Evolutionary conservation across 1,140 invertebrate species (phyloP), one percentile per base, ranked within the genome.

Genomic region (Solenopsis invicta): DNA sequence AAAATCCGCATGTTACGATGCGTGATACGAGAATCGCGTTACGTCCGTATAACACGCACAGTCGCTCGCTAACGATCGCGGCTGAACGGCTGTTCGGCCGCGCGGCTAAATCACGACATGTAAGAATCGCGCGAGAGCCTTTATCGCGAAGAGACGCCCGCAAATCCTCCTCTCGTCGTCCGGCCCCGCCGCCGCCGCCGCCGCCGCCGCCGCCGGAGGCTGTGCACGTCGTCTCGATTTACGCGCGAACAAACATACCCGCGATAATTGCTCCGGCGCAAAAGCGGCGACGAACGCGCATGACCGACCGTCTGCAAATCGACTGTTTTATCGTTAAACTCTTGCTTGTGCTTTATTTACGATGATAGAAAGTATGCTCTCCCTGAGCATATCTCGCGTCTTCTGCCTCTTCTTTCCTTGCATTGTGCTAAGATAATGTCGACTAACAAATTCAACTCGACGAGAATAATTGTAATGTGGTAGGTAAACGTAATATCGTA

Each of bases 11-110:
- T 29, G 50, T 80, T 81, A 81, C 66, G 29, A 59, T 87, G 81
- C 67, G 76, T 67, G 76, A 87, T 76, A 74, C 59, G 69, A 64
- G 86, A 88, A 87, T 88, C 67, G 66, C 37, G 56, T 88, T 88
- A 81, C 67, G 21, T 48, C 75, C 50, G 45, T 87, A 54, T 71
- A 82, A 88, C 77, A 75, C 85, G 18, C 66, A 54, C 67, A 29
- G 54, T 16, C 9, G 52, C 2, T 69, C 41, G 86, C 37, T 89
- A 89, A 89, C 78, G 86, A 89, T 88, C 88, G 54, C 72, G 71
- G 34, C 62, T 88, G 82, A 89, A 89, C 48, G 64, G 84, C 24
- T 16, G 21, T 64, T 48, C 41, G 59, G 24, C 21, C 81, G 66
- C 62, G 56, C 50, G 76, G 82, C 86, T 85, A 71, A 88, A 89